Base-by-base conservation (phyloP, 2,888 invertebrate genomes). In the Melinaea marsaeus region DNA sequence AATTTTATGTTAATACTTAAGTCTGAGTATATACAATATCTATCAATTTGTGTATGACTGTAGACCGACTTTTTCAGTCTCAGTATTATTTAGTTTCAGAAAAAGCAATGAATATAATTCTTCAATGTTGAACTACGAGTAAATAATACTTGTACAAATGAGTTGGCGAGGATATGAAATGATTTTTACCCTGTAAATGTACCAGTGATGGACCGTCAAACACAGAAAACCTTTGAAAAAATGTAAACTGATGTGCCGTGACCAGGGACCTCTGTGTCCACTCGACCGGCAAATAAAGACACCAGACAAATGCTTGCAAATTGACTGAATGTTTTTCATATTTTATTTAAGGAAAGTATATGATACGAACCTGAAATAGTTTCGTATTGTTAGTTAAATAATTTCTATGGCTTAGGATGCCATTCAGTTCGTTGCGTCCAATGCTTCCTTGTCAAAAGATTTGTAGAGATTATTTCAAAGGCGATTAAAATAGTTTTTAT, bases 301-400 rank as follows among this genome's bases (percentile, higher is more conserved):
- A 85, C 86, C 86, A 88, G 88, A 88, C 88, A 88, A 89, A 89
- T 88, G 87, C 84, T 86, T 81, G 80, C 85, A 89, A 89, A 90
- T 90, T 88, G 22, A 88, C 87, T 88, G 84, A 79, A 88, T 85
- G 83, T 86, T 88, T 87, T 85, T 85, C 83, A 85, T 22, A 22
- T 85, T 85, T 82, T 68, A 65, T 63, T 65, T 57, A 65, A 79
- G 79, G 70, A 64, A 69, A 73, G 71, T 76, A 76, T 76, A 79
- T 76, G 22, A 22, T 22, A 1, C 0, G 22, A 78, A 72, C 71
- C 71, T 64, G 55, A 46, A 64, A 61, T 64, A 58, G 64, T 58
- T 58, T 48, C 61, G 61, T 64, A 61, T 64, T 64, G 61, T 64
- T 64, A 61, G 64, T 58, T 64, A 55, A 61, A 58, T 61, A 58